Percentiles rank a stretch among this genome's conserved stretches.
These are phyloP conservation scores for Amiota minor DNA, from an alignment of 2,888 invertebrate genomes.

Conservation along the genomic window DNA sequence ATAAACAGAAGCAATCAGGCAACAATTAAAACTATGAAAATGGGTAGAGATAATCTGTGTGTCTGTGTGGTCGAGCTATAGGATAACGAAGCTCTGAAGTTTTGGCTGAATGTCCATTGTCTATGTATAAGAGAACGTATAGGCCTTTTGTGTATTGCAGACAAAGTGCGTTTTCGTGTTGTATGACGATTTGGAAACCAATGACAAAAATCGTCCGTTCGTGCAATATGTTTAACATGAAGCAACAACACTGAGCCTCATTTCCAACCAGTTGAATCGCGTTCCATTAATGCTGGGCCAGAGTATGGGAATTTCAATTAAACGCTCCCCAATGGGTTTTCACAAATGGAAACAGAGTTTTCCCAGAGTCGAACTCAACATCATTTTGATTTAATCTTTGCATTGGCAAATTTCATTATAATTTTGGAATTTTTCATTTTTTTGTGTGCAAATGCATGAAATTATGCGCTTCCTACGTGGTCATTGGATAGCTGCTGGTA, in stretches of 20 bases:
- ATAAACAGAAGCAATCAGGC: constrained; percentile 1
- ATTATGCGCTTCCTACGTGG: constrained; percentile 61
- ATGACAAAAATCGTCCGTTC: constrained; percentile 35
- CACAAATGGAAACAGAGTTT: constrained; percentile 13
- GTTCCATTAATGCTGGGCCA: not conserved
- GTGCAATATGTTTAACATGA: not conserved
- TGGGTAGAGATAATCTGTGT: constrained; percentile 49
- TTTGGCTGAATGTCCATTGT: not conserved
- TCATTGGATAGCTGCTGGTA: constrained; percentile 31
- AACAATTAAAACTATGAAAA: constrained; percentile 64
- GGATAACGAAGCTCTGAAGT: constrained; percentile 28
- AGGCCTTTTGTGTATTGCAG: constrained; percentile 40
- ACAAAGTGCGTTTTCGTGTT: constrained; percentile 54
- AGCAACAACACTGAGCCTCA: not conserved
- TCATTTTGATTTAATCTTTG: constrained; percentile 31
- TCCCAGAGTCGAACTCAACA: constrained; percentile 47
- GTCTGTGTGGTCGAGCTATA: no score
- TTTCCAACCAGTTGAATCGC: not conserved
- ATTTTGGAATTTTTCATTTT: constrained; percentile 29
- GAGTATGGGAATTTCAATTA: constrained; percentile 65
- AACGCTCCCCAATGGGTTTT: constrained; percentile 41
- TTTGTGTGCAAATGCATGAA: constrained; percentile 46
- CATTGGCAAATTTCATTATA: constrained; percentile 48
- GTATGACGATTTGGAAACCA: constrained; percentile 60
- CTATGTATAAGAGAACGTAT: constrained; percentile 1